Conservation (phyloP, 2,888 invertebrate genomes). For the Octodonta nipae region DNA sequence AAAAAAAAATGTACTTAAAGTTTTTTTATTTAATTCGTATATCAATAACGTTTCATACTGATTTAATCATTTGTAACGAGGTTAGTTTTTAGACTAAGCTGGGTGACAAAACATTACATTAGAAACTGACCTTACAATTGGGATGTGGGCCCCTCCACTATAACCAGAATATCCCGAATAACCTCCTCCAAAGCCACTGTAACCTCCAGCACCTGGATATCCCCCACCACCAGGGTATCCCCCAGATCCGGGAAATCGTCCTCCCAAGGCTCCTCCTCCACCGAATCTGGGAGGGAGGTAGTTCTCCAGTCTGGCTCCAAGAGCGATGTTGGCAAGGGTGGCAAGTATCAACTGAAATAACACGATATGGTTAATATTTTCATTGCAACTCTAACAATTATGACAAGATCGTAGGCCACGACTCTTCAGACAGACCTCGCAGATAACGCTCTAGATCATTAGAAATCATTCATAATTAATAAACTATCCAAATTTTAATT, state of each 20-base stretch:
- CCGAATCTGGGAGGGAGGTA: conserved; percentile 44
- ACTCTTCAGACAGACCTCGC: too few species aligned
- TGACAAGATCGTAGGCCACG: too few species aligned
- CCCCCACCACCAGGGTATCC: conserved; percentile 33
- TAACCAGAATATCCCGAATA: too few species aligned
- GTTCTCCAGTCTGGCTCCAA: conserved; percentile 43
- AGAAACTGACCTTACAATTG: conserved; percentile 21
- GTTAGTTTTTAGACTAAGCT: neutral
- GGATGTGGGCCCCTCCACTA: conserved; percentile 24
- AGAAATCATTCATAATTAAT: too few species aligned
- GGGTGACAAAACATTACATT: neutral
- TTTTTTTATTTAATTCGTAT: neutral
- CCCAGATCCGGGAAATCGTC: too few species aligned
- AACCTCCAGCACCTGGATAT: conserved; percentile 9
- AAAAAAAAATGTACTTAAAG: neutral
- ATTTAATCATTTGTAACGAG: neutral
- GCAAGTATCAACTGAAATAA: conserved; percentile 36
- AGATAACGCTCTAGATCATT: too few species aligned
- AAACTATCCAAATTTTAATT: too few species aligned
- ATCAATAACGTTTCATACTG: neutral
- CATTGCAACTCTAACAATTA: too few species aligned
- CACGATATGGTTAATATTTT: conserved; percentile 1
- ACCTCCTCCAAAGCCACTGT: conserved; percentile 10
- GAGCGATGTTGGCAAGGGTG: conserved; percentile 30
- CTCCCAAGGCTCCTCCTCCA: conserved; percentile 13